phyloP scores from a whole-genome alignment of 2,888 invertebrate species.

The Drosophila monieri region DNA sequence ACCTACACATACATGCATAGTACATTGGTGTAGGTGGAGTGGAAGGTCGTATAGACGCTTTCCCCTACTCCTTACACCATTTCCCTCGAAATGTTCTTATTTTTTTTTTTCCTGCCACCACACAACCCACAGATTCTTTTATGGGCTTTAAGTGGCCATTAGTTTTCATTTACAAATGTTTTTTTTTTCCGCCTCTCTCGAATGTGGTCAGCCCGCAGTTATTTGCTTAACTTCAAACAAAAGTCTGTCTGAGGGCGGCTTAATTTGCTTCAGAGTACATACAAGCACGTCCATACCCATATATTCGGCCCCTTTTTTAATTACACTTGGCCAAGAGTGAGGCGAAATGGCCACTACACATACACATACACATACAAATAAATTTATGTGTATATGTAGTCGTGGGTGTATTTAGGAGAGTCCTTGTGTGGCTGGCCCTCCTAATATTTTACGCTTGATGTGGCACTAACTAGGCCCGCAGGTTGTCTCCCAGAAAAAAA shows the following conservation, averaged over 20 bases:
- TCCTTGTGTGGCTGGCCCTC: conserved; percentile 43
- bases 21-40: background rate
- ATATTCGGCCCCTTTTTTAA: conserved; percentile 47
- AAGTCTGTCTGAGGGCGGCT: conserved; percentile 26
- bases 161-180: conserved; percentile 36
- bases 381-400: background rate
- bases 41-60: background rate
- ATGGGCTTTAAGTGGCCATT: conserved; percentile 41
- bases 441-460: conserved; percentile 59
- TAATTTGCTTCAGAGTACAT: conserved; percentile 46
- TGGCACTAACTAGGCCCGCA: conserved; percentile 46
- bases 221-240: conserved; percentile 39
- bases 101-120: background rate
- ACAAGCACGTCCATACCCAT: background rate
- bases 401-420: conserved; percentile 14
- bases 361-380: background rate
- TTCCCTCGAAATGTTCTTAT: background rate
- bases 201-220: conserved; percentile 32
- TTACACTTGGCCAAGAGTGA: conserved; percentile 37
- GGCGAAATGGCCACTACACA: background rate
- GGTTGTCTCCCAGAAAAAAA: conserved; percentile 25
- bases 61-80: background rate
- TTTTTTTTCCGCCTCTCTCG: conserved; percentile 17
- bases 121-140: conserved; percentile 24
- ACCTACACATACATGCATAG: background rate